A percentile compares a stretch with the other conserved stretches of the same genome.
Conservation (phyloP, 1,140 invertebrate genomes). For the Brachionus calyciflorus region DNA sequence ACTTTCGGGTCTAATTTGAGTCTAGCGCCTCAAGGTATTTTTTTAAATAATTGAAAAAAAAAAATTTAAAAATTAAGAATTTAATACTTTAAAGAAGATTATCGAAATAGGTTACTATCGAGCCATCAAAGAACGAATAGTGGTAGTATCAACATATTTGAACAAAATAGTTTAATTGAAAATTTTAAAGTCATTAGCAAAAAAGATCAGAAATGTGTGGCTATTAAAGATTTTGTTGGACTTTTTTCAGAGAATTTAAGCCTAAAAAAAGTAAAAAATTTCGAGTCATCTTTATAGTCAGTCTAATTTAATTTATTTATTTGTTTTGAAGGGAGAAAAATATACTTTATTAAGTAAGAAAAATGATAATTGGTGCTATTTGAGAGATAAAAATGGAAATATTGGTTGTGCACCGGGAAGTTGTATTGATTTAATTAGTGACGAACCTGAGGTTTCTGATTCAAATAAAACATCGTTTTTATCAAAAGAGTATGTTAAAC, state of each 20-base stretch:
- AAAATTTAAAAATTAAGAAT: background rate
- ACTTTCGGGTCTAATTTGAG: background rate
- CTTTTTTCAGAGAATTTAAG: slow-evolving; percentile 20
- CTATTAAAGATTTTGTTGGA: background rate
- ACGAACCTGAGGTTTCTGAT: background rate
- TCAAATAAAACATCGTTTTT: background rate
- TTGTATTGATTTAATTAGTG: background rate
- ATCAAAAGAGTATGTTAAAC: background rate
- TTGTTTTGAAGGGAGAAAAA: background rate
- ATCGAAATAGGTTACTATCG: background rate
- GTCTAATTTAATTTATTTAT: background rate
- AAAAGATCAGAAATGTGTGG: background rate
- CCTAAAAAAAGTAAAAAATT: background rate
- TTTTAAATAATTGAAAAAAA: too few relatives aligned
- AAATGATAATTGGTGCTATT: background rate
- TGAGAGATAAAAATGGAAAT: slow-evolving; percentile 21
- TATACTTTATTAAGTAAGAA: background rate
- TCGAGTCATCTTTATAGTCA: background rate
- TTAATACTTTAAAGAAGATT: background rate
- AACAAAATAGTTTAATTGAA: too few relatives aligned
- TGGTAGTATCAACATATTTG: background rate
- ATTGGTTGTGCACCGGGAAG: background rate
- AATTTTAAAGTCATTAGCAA: background rate
- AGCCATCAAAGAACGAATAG: background rate
- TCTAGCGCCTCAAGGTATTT: background rate